Evolutionary conservation across 2,797 vertebrate species (phyloP), one percentile per base, ranked within the genome.

Genomic region (Tauraco hartlaubi): DNA sequence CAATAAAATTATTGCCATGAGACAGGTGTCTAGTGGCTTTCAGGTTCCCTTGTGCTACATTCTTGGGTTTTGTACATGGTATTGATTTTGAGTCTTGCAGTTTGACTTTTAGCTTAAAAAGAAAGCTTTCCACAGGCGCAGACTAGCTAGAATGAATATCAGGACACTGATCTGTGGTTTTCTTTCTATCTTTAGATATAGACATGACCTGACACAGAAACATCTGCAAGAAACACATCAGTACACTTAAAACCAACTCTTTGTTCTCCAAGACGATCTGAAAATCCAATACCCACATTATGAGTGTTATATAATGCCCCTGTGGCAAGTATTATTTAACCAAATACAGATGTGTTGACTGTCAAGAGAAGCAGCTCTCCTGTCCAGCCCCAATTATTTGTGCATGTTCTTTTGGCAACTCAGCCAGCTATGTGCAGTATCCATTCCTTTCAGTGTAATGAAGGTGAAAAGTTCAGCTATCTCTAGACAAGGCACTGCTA

Each of bases 401-500:
- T 93, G 84, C 91, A 91, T 97, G 90, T 94, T 95, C 85, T 95
- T 88, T 94, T 97, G 92, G 94, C 94, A 88, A 64, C 35, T 35
- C 69, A 55, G 90, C 87, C 95, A 91, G 76, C 94, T 92, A 95
- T 95, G 91, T 85, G 77, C 92, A 96, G 85, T 52, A 89, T 93
- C 80, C 94, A 84, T 92, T 83, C 88, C 67, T 96, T 85, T 81
- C 73, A 62, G 58, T 29, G 31, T 35, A 85, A 69, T 0, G 5
- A 93, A 96, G 95, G 92, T 96, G 89, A 96, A 96, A 95, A 95
- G 92, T 97, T 96, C 92, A 97, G 49, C 84, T 78, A 31, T 95
- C 80, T 83, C 72, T 64, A 85, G 54, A 83, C 52, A 83, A 80
- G 72, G 44, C 66, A 63, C 55, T 90, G 41, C 16, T 63, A 63